Evolutionary conservation across 2,888 invertebrate genomes (phyloP).

Genomic region (Carcina quercana): DNA sequence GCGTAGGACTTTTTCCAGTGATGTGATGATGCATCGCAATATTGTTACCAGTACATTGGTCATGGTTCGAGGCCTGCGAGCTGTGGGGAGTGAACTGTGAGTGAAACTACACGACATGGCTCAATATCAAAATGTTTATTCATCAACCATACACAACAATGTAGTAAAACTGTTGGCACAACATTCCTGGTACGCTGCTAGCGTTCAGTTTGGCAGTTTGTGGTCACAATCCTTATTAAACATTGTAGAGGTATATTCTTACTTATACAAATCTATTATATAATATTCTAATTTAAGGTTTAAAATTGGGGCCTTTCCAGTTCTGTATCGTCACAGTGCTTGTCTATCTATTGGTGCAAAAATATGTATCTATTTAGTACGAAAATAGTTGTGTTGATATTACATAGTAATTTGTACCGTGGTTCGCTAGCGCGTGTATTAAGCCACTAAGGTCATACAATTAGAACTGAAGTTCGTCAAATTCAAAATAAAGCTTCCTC

Average conservation of each 20-base stretch:
- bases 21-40: too few relatives aligned
- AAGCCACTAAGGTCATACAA: too few relatives aligned
- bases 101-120: conserved; percentile 17
- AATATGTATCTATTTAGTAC: conserved; percentile 46
- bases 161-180: conserved; percentile 59
- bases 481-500: too few relatives aligned
- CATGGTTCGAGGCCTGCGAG: too few relatives aligned
- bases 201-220: too few relatives aligned
- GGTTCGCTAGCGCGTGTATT: conserved; percentile 32
- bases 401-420: conserved; percentile 57
- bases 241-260: not conserved
- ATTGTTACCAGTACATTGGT: too few relatives aligned
- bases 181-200: conserved; percentile 38
- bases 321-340: conserved; percentile 26
- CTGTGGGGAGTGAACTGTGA: not conserved
- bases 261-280: too few relatives aligned
- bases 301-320: not conserved
- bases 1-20: too few relatives aligned
- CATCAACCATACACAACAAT: conserved; percentile 46
- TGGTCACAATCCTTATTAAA: too few relatives aligned
- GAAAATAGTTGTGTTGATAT: conserved; percentile 58
- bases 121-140: conserved; percentile 64
- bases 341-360: conserved; percentile 60
- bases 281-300: not conserved
- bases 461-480: too few relatives aligned